phyloP scores from a whole-genome alignment of 2,113 vertebrate species.

The Paralichthys olivaceus region DNA sequence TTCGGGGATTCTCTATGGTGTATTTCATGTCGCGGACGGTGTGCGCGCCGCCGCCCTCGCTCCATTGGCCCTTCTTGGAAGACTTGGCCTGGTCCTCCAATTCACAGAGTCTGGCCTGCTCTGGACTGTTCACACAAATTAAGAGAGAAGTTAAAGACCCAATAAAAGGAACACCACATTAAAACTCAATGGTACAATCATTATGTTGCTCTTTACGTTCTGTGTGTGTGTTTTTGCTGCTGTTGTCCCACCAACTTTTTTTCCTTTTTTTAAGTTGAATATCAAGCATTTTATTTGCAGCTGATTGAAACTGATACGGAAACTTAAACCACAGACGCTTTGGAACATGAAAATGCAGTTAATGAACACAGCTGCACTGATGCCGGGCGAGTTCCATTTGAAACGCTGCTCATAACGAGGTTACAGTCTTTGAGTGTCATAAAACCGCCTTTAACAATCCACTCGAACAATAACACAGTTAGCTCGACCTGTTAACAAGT shows the following conservation, averaged over 20 bases:
- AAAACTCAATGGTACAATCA: constrained; percentile 6
- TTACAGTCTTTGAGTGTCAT: constrained; percentile 4
- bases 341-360: constrained; percentile 18
- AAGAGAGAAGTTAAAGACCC: constrained; percentile 8
- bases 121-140: constrained; percentile 82
- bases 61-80: constrained; percentile 93
- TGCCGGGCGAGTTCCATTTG: neutral
- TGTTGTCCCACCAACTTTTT: neutral
- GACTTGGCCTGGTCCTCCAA: constrained; percentile 92
- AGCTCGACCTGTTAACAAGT: constrained; percentile 22
- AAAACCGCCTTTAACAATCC: constrained; percentile 3
- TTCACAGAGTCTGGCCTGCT: constrained; percentile 92
- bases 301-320: neutral
- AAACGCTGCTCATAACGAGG: constrained; percentile 8
- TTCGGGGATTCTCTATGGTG: constrained; percentile 92
- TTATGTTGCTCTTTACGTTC: neutral
- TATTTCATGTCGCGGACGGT: constrained; percentile 95
- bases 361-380: constrained; percentile 9
- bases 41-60: constrained; percentile 89
- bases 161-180: neutral
- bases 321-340: constrained; percentile 3
- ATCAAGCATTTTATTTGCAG: constrained; percentile 4
- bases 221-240: too few relatives aligned
- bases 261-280: neutral
- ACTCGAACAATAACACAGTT: neutral